Base-by-base conservation (phyloP, 2,113 vertebrate genomes). In the Probosciger aterrimus region DNA sequence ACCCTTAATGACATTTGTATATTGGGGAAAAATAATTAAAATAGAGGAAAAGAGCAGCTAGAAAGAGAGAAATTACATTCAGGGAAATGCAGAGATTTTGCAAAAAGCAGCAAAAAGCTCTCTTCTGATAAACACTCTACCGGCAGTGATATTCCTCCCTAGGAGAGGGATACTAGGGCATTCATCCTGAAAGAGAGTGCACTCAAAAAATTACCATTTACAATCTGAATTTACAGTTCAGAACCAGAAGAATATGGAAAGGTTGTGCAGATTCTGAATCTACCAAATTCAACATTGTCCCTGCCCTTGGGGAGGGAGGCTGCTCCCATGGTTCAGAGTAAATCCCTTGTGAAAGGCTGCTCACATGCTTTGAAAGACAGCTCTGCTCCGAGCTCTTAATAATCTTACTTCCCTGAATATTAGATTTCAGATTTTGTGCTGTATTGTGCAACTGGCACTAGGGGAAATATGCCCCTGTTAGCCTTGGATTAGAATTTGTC, bases 341-440 rank as follows among this genome's bases (percentile, higher is more conserved):
- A 35, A 33, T 57, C 5, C 2, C 8, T 46, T 52, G 41, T 65
- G 65, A 93, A 79, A 30, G 19, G 30, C 19, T 52, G 37, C 46
- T 47, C 3, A 2, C 10, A 4, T n/a, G 12, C 19, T 85, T 86
- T 75, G 70, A 82, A 79, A 65, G 33, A 27, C 44, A 55, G 5
- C 12, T 82, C 14, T 74, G 60, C 22, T 55, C 9, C 2, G 33
- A 79, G 17, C n/a, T 82, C 47, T 59, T 81, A 59, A 63, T 76
- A 70, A 18, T 46, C 30, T 79, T 43, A 20, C 10, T 82, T 18
- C 33, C 4, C 1, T 0, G 0, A 92, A 53, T 41, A 60, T 12
- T 68, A n/a, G 13, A 86, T 83, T 89, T 68, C 7, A n/a, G 28
- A 77, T 59, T 69, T 87, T 84, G 68, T 74, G 80, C 39, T 24